A percentile compares a stretch with the other conserved stretches of the same genome.
phyloP scores from a whole-genome alignment of 2,888 invertebrate genomes.

The Rhagophthalmus giganteus region DNA sequence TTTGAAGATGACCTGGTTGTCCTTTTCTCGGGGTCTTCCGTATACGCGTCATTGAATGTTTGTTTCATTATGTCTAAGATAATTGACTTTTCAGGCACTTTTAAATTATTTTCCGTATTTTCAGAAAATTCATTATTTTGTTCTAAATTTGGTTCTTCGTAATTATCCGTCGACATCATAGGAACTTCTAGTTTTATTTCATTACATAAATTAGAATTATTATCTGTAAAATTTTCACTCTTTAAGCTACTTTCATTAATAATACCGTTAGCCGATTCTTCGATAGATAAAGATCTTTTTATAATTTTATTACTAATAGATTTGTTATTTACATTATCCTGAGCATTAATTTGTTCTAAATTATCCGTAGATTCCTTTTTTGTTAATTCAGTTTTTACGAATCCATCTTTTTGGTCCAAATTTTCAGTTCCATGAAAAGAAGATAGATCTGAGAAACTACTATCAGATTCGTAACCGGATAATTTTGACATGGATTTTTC shows the following conservation, averaged over 20 bases:
- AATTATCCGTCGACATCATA: slow-evolving; percentile 22
- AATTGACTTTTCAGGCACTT: slow-evolving; percentile 61
- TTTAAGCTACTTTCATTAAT: slow-evolving; percentile 11
- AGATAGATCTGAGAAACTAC: slow-evolving; percentile 62
- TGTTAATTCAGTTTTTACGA: slow-evolving; percentile 13
- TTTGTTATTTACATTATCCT: slow-evolving; percentile 32
- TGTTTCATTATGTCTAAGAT: slow-evolving; percentile 64
- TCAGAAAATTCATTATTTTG: slow-evolving; percentile 23
- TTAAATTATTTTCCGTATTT: slow-evolving; percentile 41
- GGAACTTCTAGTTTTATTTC: slow-evolving; percentile 34
- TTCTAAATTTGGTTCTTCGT: slow-evolving; percentile 22
- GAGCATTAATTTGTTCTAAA: slow-evolving; percentile 13
- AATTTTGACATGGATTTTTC: slow-evolving; percentile 65
- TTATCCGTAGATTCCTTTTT: slow-evolving; percentile 28
- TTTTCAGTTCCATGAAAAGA: slow-evolving; percentile 47
- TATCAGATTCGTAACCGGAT: slow-evolving; percentile 66
- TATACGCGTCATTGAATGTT: slow-evolving; percentile 54
- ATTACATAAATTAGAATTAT: slow-evolving; percentile 49
- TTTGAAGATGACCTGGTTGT: slow-evolving; percentile 37
- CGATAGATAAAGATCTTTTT: slow-evolving; percentile 31
- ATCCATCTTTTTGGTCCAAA: slow-evolving; percentile 34
- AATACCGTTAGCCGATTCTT: slow-evolving; percentile 13
- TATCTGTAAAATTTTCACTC: slow-evolving; percentile 39
- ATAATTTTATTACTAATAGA: slow-evolving; percentile 26
- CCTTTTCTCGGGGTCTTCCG: slow-evolving; percentile 34